These are phyloP conservation scores for Neolamprologus devosi DNA, from an alignment of 2,113 vertebrate genomes.

Conservation along the genomic window DNA sequence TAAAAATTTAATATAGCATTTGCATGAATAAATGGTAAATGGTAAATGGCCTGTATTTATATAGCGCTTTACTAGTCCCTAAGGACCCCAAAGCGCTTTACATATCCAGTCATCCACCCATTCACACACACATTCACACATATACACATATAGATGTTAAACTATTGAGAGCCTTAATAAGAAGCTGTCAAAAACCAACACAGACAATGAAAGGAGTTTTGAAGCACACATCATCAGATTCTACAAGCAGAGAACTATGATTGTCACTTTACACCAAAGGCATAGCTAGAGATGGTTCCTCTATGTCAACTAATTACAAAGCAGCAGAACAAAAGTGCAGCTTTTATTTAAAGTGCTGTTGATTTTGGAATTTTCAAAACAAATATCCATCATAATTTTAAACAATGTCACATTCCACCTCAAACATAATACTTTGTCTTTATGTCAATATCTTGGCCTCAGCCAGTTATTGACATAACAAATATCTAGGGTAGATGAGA, in stretches of 20 bases:
- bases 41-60: too few species aligned
- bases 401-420: not conserved
- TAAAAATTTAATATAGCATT: not conserved
- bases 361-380: conserved; percentile 11
- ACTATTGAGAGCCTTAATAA: not conserved
- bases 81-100: too few species aligned
- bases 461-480: not conserved
- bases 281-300: conserved; percentile 12
- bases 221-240: not conserved
- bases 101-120: too few species aligned
- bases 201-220: not conserved
- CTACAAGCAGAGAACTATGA: conserved; percentile 17
- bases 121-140: too few species aligned
- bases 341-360: conserved; percentile 67
- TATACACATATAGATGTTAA: not conserved
- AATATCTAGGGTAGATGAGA: not conserved
- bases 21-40: not conserved
- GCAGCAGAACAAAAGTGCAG: conserved; percentile 61
- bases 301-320: not conserved
- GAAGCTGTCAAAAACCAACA: not conserved
- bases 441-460: not conserved
- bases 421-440: not conserved
- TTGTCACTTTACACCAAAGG: conserved; percentile 50
- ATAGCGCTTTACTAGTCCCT: too few species aligned
- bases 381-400: not conserved